These are phyloP conservation scores for Edolisoma coerulescens DNA, from an alignment of 2,113 vertebrate species.

Conservation along the genomic window DNA sequence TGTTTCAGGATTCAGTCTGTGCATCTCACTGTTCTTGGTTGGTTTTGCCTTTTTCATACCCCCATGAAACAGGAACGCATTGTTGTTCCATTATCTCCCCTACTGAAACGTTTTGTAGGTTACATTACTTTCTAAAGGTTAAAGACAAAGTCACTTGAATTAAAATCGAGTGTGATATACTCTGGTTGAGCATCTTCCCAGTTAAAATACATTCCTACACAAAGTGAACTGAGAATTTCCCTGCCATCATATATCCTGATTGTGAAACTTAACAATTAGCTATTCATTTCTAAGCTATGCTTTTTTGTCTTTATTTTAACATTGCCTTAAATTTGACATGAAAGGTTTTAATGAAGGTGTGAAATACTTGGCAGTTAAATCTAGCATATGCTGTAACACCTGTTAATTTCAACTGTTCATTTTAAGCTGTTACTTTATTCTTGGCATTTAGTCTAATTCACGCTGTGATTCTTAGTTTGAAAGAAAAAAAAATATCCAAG, in stretches of 20 bases:
- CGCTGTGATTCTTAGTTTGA: slow-evolving; percentile 27
- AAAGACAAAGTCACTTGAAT: background rate
- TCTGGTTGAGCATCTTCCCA: background rate
- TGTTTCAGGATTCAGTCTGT: background rate
- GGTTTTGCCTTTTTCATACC: background rate
- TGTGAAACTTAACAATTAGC: slow-evolving; percentile 16
- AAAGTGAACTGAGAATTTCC: background rate
- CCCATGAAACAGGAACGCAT: background rate
- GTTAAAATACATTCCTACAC: background rate
- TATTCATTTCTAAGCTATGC: slow-evolving; percentile 6
- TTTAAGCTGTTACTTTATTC: slow-evolving; percentile 57
- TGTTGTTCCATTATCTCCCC: background rate
- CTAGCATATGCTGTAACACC: slow-evolving; percentile 59
- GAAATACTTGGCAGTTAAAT: slow-evolving; percentile 57
- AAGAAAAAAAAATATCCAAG: background rate
- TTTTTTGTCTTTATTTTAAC: slow-evolving; percentile 44
- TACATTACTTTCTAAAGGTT: background rate
- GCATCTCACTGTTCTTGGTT: background rate
- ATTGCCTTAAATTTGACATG: slow-evolving; percentile 54
- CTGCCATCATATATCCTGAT: background rate
- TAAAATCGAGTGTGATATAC: background rate
- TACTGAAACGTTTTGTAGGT: background rate
- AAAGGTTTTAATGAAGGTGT: slow-evolving; percentile 67
- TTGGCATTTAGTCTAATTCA: slow-evolving; percentile 49
- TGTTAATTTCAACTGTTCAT: slow-evolving; percentile 70